These are phyloP conservation scores for Galagoides demidoff DNA, from an alignment of 2,797 vertebrate species.

Conservation along the genomic window DNA sequence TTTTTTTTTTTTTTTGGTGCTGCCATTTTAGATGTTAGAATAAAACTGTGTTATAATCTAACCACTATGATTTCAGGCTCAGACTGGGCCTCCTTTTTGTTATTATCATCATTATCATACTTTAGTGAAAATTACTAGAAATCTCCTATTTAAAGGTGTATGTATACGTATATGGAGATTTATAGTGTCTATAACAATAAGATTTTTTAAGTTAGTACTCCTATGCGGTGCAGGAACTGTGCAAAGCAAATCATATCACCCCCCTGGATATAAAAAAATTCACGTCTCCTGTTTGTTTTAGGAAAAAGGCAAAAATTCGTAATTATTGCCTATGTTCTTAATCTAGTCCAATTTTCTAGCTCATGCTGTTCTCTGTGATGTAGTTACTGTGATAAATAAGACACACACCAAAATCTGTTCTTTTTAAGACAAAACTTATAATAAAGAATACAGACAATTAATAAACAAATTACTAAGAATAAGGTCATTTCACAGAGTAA, in stretches of 20 bases:
- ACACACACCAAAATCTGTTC: background rate
- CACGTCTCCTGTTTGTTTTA: background rate
- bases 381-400: background rate
- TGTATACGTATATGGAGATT: background rate
- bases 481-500: background rate
- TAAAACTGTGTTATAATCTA: background rate
- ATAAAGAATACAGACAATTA: background rate
- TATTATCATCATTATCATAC: background rate
- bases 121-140: conserved; percentile 25
- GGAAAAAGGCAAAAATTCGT: background rate
- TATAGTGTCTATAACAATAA: background rate
- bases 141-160: background rate
- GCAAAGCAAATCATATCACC: background rate
- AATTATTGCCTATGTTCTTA: background rate
- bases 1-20: background rate
- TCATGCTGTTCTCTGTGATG: background rate
- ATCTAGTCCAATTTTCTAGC: background rate
- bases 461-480: background rate
- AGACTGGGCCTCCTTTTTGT: background rate
- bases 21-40: background rate
- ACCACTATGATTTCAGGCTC: background rate
- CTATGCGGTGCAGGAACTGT: background rate
- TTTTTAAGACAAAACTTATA: background rate
- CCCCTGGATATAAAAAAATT: background rate
- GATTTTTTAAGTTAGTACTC: background rate